phyloP scores from a whole-genome alignment of 2,113 vertebrate species.

The Entomyzon cyanotis region DNA sequence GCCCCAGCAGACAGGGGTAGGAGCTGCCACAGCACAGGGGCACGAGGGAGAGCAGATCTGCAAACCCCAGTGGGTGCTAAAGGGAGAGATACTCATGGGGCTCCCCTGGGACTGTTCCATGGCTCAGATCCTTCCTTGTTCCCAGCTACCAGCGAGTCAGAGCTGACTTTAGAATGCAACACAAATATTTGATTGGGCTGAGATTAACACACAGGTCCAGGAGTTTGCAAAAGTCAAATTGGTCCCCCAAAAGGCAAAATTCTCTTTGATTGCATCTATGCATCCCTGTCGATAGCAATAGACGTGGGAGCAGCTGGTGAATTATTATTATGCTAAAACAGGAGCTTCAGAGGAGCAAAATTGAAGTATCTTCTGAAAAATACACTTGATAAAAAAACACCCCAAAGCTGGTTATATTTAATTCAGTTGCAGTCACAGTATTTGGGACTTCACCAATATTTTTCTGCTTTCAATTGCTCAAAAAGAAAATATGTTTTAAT shows the following conservation, averaged over 20 bases:
- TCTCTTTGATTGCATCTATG: neutral
- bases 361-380: neutral
- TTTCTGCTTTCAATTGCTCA: neutral
- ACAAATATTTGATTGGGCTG: neutral
- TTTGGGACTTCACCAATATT: neutral
- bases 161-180: neutral
- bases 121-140: neutral
- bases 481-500: neutral
- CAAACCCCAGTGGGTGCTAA: accelerated
- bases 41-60: accelerated
- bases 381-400: neutral
- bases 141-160: neutral
- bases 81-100: neutral
- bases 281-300: constrained; percentile 8
- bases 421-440: neutral
- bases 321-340: neutral
- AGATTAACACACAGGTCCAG: neutral
- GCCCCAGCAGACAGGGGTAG: neutral
- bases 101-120: neutral
- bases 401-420: neutral
- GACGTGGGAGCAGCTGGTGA: neutral
- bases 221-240: neutral
- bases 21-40: neutral
- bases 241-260: neutral
- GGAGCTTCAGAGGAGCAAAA: neutral